Conservation (phyloP, 2,888 invertebrate species). For the Diplazon laetatorius region DNA sequence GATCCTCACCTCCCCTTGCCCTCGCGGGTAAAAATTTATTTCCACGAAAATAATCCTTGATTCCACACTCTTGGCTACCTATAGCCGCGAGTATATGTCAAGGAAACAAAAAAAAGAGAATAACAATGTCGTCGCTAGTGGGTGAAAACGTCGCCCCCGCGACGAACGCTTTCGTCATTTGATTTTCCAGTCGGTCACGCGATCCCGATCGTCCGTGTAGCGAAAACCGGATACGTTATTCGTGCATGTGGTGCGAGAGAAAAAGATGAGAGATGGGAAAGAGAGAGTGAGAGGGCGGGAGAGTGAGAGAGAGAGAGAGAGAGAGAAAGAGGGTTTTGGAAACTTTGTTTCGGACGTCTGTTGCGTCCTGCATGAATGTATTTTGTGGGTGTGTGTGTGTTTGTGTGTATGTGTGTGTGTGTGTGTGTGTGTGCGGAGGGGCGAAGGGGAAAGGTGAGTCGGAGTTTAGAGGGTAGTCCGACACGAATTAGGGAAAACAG, state of each 20-base stretch:
- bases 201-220: slow-evolving; percentile 14
- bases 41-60: slow-evolving; percentile 28
- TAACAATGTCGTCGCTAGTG: background rate
- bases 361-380: background rate
- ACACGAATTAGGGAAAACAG: slow-evolving; percentile 42
- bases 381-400: slow-evolving; percentile 1
- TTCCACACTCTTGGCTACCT: slow-evolving; percentile 31
- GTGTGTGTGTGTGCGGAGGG: too few relatives aligned
- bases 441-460: too few relatives aligned
- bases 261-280: too few relatives aligned
- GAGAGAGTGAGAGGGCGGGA: slow-evolving; percentile 5
- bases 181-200: slow-evolving; percentile 13
- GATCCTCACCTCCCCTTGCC: too few relatives aligned
- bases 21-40: slow-evolving; percentile 50
- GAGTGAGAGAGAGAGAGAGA: too few relatives aligned
- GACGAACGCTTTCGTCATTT: slow-evolving; percentile 3
- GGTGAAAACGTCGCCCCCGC: background rate
- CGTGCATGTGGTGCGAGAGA: background rate
- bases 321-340: slow-evolving; percentile 7
- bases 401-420: too few relatives aligned
- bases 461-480: slow-evolving; percentile 37
- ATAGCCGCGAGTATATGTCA: background rate
- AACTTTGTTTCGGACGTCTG: background rate
- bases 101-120: too few relatives aligned
- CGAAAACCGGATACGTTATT: slow-evolving; percentile 36